Percentiles rank a stretch among this genome's conserved stretches.
Evolutionary conservation across 2,797 vertebrate species (phyloP).

Genomic region (Sarcophilus harrisii): DNA sequence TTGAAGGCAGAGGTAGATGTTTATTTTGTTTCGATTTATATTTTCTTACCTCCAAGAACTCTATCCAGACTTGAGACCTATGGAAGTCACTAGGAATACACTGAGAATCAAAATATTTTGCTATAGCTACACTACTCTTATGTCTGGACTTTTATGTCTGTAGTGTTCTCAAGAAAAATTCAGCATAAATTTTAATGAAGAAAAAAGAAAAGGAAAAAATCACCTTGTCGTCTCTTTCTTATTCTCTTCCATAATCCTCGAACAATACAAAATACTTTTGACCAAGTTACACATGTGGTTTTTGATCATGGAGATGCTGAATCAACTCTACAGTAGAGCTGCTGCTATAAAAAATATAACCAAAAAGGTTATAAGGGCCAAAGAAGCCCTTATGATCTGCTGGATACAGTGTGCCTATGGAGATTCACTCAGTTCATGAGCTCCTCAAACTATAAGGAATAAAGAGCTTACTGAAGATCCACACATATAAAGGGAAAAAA

Average conservation of each 20-base stretch:
- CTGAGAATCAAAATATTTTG: neutral
- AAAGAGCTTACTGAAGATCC: conserved; percentile 81
- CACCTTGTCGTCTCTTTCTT: neutral
- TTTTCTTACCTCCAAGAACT: neutral
- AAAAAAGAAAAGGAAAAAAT: neutral
- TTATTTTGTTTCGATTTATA: neutral
- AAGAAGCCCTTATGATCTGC: conserved; percentile 77
- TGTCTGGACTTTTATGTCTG: conserved; percentile 36
- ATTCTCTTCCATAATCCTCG: neutral
- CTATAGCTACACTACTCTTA: neutral
- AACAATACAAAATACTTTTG: conserved; percentile 23
- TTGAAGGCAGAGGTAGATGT: neutral
- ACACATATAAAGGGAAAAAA: conserved; percentile 73
- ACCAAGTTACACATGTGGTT: neutral
- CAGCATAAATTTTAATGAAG: neutral
- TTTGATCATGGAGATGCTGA: conserved; percentile 69
- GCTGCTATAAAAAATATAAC: conserved; percentile 41
- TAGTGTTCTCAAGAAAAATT: conserved; percentile 7
- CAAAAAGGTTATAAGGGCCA: conserved; percentile 70
- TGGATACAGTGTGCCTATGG: conserved; percentile 26
- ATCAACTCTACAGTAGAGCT: conserved; percentile 66
- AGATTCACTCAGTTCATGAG: conserved; percentile 67
- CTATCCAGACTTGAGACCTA: neutral
- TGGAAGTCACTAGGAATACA: neutral
- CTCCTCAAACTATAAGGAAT: conserved; percentile 82